Evolutionary conservation across 1,140 invertebrate genomes (phyloP), one percentile per base, ranked within the genome.

Genomic region (Zaprionus lachaisei): DNA sequence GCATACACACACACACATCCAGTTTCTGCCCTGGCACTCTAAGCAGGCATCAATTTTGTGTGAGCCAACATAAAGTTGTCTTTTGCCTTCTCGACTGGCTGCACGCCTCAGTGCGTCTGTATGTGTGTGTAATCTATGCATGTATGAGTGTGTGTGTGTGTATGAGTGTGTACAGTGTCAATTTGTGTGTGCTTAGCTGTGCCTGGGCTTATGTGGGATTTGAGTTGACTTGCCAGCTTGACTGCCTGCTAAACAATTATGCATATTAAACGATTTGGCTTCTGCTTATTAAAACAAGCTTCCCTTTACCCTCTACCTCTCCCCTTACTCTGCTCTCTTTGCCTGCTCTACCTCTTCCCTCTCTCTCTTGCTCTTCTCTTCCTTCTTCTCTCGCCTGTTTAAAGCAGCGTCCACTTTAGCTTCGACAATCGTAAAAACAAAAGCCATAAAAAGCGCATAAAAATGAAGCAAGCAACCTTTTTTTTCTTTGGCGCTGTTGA

Each of bases 11-110:
- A 24, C 24, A 20, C 54, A 44, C 28, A 41, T 37, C 34, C 54
- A 55, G 28, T 51, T 72, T 69, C 67, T 84, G 77, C 71, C 68
- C 76, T 79, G 71, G 76, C 81, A 81, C 78, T 79, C 78, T 79
- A 79, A 79, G 72, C 70, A 79, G 70, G 74, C 81, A 90, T 90
- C 84, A 82, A 90, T 90, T 90, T 60, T 82, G 77, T 84, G 76
- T 77, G 79, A 65, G 76, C 78, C 56, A 62, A 72, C 74, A 77
- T 72, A 81, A 81, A 89, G 81, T 84, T 84, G 81, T 79, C 75
- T 77, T 57, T 64, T 2, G 15, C n/a, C 41, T 17, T 7, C 41
- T 47, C 41, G 41, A 17, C n/a, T 51, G 47, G 9, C 47, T 64
- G 63, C 64, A 44, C 72, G 68, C 63, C 56, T 77, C 65, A 56